Evolutionary conservation across 1,140 invertebrate genomes (phyloP).

Genomic region (Drosophila prosaltans): DNA sequence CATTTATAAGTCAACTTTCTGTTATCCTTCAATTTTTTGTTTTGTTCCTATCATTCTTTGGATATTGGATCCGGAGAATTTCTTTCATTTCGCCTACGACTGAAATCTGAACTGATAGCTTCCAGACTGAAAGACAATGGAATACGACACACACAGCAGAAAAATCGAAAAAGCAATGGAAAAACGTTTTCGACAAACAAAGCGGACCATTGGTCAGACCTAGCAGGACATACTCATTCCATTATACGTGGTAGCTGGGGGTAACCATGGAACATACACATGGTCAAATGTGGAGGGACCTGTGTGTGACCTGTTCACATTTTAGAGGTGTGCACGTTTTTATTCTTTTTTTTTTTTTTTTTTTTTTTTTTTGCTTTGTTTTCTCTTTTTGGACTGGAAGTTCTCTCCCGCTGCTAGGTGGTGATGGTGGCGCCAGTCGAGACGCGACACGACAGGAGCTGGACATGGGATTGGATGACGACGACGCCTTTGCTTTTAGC

Average conservation of each 20-base stretch:
- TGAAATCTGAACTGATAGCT: constrained; percentile 1
- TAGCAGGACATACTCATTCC: constrained; percentile 38
- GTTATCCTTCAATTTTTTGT: too few relatives aligned
- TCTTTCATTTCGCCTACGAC: not conserved
- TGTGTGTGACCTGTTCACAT: constrained; percentile 55
- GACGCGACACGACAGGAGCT: constrained; percentile 46
- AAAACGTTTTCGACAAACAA: constrained; percentile 68
- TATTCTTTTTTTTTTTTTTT: constrained; percentile 19
- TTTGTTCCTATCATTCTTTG: not conserved
- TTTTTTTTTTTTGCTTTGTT: constrained; percentile 27
- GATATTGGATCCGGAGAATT: not conserved
- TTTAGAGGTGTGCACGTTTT: constrained; percentile 66
- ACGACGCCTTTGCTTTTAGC: constrained; percentile 81
- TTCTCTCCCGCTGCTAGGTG: constrained; percentile 60
- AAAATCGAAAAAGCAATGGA: constrained; percentile 49
- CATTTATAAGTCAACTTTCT: too few relatives aligned
- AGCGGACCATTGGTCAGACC: constrained; percentile 64
- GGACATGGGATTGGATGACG: constrained; percentile 39
- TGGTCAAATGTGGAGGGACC: constrained; percentile 40
- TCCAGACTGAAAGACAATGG: constrained; percentile 25
- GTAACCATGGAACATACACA: constrained; percentile 3
- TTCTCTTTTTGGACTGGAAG: constrained; percentile 4
- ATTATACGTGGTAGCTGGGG: not conserved
- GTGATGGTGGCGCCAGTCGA: constrained; percentile 65
- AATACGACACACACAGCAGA: not conserved